Evolutionary conservation across 2,797 vertebrate species (phyloP).

Genomic region (Podargus strigoides): DNA sequence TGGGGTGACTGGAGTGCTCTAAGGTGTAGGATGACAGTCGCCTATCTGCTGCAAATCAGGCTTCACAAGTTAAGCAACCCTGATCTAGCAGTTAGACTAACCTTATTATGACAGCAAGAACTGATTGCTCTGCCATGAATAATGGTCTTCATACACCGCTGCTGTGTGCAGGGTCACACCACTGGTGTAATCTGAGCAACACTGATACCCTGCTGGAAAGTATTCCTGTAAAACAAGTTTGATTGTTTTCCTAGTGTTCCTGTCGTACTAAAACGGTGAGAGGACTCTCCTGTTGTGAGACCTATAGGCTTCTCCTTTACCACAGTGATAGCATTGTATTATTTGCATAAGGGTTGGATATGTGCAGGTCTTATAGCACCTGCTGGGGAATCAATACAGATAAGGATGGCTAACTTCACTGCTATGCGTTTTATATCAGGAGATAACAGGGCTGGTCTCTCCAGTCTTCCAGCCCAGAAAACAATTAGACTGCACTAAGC

Average conservation of each 20-base stretch:
- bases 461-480: background rate
- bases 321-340: background rate
- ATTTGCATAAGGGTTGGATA: background rate
- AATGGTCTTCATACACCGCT: background rate
- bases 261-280: background rate
- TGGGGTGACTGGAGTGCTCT: background rate
- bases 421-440: background rate
- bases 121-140: background rate
- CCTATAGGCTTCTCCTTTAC: background rate
- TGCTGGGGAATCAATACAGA: background rate
- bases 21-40: background rate
- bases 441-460: background rate
- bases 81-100: background rate
- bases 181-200: background rate
- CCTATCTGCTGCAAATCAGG: background rate
- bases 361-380: background rate
- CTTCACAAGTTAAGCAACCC: background rate
- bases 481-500: background rate
- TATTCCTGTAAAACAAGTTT: background rate
- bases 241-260: background rate
- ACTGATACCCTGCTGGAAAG: background rate
- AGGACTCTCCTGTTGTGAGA: background rate
- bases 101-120: background rate
- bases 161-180: background rate
- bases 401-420: background rate